Percentiles rank a stretch among this genome's conserved stretches.
These are phyloP conservation scores for Dynastes hyllus DNA, from an alignment of 2,888 invertebrate species.

Conservation along the genomic window DNA sequence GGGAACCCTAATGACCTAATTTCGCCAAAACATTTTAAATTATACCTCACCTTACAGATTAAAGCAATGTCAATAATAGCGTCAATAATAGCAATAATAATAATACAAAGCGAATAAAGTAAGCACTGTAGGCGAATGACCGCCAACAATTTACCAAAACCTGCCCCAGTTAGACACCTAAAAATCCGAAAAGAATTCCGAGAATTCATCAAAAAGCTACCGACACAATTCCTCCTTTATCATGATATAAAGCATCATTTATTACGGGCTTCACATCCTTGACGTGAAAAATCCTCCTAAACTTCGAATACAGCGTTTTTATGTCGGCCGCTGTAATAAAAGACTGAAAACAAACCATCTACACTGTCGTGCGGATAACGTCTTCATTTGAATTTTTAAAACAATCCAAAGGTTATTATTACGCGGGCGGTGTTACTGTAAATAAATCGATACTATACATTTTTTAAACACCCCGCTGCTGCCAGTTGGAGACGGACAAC, in stretches of 20 bases:
- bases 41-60: too few relatives aligned
- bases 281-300: neutral
- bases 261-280: neutral
- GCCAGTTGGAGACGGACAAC: neutral
- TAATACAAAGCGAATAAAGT: too few relatives aligned
- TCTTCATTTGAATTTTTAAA: slow-evolving; percentile 18
- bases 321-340: neutral
- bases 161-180: too few relatives aligned
- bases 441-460: slow-evolving; percentile 11
- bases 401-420: neutral
- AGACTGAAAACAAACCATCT: neutral
- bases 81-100: too few relatives aligned
- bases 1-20: too few relatives aligned
- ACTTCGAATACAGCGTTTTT: slow-evolving; percentile 5
- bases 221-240: neutral
- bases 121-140: too few relatives aligned
- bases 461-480: neutral
- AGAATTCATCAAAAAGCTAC: neutral
- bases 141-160: too few relatives aligned
- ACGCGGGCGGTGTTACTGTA: neutral
- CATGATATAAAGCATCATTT: neutral
- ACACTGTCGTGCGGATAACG: neutral
- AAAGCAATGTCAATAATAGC: too few relatives aligned
- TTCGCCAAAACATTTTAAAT: too few relatives aligned
- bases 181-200: too few relatives aligned